A percentile compares a stretch with the other conserved stretches of the same genome.
phyloP scores from a whole-genome alignment of 2,888 invertebrate species.

The Parochlus steinenii region DNA sequence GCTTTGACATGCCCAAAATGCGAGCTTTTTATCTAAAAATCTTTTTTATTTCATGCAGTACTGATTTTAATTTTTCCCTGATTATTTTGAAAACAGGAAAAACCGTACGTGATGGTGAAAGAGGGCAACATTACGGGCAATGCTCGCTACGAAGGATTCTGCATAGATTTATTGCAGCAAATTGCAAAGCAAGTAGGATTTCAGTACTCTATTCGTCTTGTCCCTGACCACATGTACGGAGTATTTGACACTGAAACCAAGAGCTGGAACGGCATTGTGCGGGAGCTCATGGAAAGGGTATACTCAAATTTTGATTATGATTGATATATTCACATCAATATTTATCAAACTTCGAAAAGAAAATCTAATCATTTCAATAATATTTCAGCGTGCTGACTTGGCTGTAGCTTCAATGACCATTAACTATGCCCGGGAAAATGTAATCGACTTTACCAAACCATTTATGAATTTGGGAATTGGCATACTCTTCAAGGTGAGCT shows the following conservation, averaged over 20 bases:
- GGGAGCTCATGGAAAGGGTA: conserved; percentile 74
- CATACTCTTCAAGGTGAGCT: conserved; percentile 79
- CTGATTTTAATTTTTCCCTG: conserved; percentile 7
- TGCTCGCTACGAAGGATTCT: conserved; percentile 78
- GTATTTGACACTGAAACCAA: conserved; percentile 74
- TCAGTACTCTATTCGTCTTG: conserved; percentile 66
- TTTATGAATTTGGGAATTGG: conserved; percentile 97
- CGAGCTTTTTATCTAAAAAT: background rate
- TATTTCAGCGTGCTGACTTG: conserved; percentile 72
- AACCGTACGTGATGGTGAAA: conserved; percentile 82
- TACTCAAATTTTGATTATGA: background rate
- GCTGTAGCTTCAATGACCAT: conserved; percentile 97
- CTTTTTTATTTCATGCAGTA: background rate
- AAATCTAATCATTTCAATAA: background rate
- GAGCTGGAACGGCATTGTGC: conserved; percentile 80
- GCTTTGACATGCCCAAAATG: background rate
- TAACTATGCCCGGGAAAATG: conserved; percentile 82
- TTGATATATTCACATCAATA: too few relatives aligned
- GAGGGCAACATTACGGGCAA: conserved; percentile 75
- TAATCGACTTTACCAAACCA: conserved; percentile 95
- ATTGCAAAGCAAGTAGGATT: conserved; percentile 76
- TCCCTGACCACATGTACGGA: conserved; percentile 80
- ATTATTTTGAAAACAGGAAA: conserved; percentile 46
- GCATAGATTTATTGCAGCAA: conserved; percentile 71
- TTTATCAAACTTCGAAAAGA: too few relatives aligned